A percentile compares a stretch with the other conserved stretches of the same genome.
These are phyloP conservation scores for Synaphobranchus kaupii DNA, from an alignment of 2,797 vertebrate species.

Conservation along the genomic window DNA sequence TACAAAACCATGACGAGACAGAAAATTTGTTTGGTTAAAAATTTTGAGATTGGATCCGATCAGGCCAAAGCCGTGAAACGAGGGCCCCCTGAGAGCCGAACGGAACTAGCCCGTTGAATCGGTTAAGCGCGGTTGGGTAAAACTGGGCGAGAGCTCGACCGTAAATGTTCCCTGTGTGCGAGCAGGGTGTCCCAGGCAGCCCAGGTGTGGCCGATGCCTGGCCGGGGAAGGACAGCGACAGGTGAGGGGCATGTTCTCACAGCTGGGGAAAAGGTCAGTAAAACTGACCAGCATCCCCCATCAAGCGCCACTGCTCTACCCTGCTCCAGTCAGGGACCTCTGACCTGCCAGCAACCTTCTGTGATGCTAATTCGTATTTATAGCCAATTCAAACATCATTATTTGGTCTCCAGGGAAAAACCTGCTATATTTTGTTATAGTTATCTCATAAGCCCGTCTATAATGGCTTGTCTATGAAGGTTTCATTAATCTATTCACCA, in stretches of 20 bases:
- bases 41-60: neutral
- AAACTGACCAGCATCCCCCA: slow-evolving; percentile 36
- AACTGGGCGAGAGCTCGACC: neutral
- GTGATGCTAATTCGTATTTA: slow-evolving; percentile 76
- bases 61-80: neutral
- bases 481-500: neutral
- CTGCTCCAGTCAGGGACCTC: slow-evolving; percentile 29
- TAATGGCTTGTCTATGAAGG: neutral
- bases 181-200: neutral
- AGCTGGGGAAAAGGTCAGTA: slow-evolving; percentile 56
- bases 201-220: slow-evolving; percentile 33
- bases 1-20: neutral
- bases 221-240: slow-evolving; percentile 52
- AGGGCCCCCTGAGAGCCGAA: neutral
- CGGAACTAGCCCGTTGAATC: slow-evolving; percentile 5
- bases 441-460: neutral
- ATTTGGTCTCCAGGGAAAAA: neutral
- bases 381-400: slow-evolving; percentile 64
- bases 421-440: neutral
- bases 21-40: neutral
- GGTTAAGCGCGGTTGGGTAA: slow-evolving; percentile 1
- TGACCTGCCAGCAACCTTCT: slow-evolving; percentile 69
- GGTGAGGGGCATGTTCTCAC: slow-evolving; percentile 54
- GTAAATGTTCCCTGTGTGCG: neutral
- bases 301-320: slow-evolving; percentile 29